Evolutionary conservation across 2,888 invertebrate species (phyloP), one percentile per base, ranked within the genome.

Genomic region (Trachelus tabidus): DNA sequence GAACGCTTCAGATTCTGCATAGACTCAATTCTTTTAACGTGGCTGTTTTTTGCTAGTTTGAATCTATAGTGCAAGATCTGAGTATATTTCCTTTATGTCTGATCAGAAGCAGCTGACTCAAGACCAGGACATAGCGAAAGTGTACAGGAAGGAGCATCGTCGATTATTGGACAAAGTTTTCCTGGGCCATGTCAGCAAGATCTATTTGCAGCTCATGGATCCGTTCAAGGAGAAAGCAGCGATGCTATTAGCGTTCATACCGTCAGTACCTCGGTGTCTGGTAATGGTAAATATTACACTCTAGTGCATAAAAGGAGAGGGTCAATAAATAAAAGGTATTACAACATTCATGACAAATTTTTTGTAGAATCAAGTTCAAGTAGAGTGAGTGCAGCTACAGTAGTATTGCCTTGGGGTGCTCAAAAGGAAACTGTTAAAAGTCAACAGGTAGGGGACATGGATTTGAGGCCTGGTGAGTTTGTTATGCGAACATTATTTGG

Each of bases 401-500:
- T 91, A 23, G 87, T 91, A 4, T 90, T 97, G 78, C 97, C 97
- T 37, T 98, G 97, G 97, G 97, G 97, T 73, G 94, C 95, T 9
- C 95, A 95, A 87, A 96, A 96, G 89, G 96, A 96, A 82, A 91
- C 91, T 12, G 88, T 91, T 12, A 90, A 86, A 79, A 87, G 89
- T 1, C 91, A 91, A 81, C 89, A 91, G 85, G 85, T 89, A 40
- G 91, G 88, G 81, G 95, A 96, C 88, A 93, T 94, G 86, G 95
- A 95, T 86, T 92, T 96, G 30, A 94, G 97, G 79, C 98, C 98
- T 0, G 99, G 99, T 15, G 98, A 99, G 92, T 99, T 96, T 92
- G 98, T 99, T 0, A 98, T 99, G 96, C 94, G 98, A 80, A 96
- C 97, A 73, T 93, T 99, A 2, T 98, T 99, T 90, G 95, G 97